Evolutionary conservation across 2,888 invertebrate species (phyloP).

Genomic region (Cosmia trapezina): DNA sequence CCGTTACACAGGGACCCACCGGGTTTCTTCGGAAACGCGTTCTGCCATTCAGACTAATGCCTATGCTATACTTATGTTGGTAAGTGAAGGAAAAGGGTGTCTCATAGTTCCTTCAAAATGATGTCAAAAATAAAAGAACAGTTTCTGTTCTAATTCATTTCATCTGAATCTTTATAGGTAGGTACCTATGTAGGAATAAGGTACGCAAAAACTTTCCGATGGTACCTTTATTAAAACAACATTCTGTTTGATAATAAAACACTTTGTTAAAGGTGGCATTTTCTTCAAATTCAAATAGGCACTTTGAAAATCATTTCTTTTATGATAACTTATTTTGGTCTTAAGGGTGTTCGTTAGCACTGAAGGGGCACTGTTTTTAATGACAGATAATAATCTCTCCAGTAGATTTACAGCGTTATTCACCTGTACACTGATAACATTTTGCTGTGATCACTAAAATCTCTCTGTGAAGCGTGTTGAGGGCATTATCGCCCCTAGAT

Average conservation of each 20-base stretch:
- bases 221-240: too few relatives aligned
- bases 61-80: conserved; percentile 27
- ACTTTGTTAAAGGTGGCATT: not conserved
- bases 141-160: not conserved
- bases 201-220: not conserved
- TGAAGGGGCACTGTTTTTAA: not conserved
- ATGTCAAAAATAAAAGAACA: not conserved
- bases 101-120: conserved; percentile 8
- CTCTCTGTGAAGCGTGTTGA: conserved; percentile 10
- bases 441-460: conserved; percentile 22
- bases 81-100: conserved; percentile 31
- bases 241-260: not conserved
- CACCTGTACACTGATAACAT: conserved; percentile 38
- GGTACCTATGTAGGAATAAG: not conserved
- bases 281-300: not conserved
- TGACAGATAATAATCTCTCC: conserved; percentile 12
- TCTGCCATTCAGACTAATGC: conserved; percentile 47
- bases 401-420: conserved; percentile 21
- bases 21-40: conserved; percentile 59
- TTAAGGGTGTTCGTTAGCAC: not conserved
- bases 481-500: conserved; percentile 35
- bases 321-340: not conserved
- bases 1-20: conserved; percentile 64
- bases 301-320: not conserved
- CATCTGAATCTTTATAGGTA: not conserved